Percentiles rank a stretch among this genome's conserved stretches.
phyloP scores from a whole-genome alignment of 2,113 vertebrate genomes.

The Tetraodon nigroviridis region DNA sequence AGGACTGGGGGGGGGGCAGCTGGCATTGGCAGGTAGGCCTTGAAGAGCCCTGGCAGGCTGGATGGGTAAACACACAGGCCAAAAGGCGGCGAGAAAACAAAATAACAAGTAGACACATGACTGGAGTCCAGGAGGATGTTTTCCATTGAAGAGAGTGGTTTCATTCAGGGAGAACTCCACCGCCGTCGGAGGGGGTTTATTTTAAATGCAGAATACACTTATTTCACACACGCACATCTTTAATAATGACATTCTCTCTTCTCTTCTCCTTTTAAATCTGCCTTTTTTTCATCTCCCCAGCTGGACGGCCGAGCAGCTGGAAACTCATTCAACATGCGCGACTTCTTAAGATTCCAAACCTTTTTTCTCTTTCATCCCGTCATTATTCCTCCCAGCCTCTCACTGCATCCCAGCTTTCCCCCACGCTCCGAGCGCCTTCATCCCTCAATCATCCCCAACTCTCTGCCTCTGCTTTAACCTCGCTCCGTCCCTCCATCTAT shows the following conservation, averaged over 20 bases:
- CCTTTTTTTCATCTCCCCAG: conserved; percentile 11
- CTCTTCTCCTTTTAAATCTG: no score
- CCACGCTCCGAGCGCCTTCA: conserved; percentile 32
- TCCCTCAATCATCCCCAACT: conserved; percentile 49
- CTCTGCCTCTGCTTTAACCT: conserved; percentile 53
- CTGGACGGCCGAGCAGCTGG: conserved; percentile 8
- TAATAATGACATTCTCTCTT: no score
- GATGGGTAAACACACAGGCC: conserved; percentile 32
- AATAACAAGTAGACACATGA: neutral
- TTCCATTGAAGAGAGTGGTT: no score
- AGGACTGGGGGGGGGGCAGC: conserved; percentile 19
- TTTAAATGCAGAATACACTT: no score
- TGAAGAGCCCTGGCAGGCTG: neutral
- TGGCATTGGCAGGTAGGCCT: conserved; percentile 1
- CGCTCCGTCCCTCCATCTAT: conserved; percentile 32
- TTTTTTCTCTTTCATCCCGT: conserved; percentile 38
- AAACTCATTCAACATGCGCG: conserved; percentile 16
- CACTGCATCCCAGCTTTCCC: conserved; percentile 26
- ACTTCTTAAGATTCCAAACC: conserved; percentile 33
- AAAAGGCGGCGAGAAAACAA: conserved; percentile 3
- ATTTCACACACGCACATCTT: no score
- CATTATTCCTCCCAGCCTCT: conserved; percentile 48
- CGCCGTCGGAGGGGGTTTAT: no score
- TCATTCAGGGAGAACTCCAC: no score
- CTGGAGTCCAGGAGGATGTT: neutral